Evolutionary conservation across 2,888 invertebrate species (phyloP).

Genomic region (Ophioninae sp.): DNA sequence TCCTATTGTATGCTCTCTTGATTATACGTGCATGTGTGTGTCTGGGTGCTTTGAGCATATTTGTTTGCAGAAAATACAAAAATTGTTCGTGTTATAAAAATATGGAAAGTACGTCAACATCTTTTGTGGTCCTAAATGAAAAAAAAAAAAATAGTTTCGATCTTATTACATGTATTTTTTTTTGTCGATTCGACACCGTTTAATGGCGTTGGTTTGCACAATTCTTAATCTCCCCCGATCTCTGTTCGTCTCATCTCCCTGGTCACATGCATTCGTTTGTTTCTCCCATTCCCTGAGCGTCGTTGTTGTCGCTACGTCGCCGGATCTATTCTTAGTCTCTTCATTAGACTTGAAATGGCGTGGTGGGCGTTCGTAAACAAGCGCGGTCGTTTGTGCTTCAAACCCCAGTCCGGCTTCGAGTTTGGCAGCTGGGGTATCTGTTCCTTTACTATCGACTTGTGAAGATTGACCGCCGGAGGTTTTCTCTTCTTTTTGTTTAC

Average conservation of each 20-base stretch:
- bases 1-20: not conserved
- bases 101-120: constrained; percentile 7
- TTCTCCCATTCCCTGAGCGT: constrained; percentile 2
- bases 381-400: constrained; percentile 67
- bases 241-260: not conserved
- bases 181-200: constrained; percentile 27
- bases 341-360: constrained; percentile 64
- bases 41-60: not conserved
- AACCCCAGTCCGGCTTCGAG: constrained; percentile 71
- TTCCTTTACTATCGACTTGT: constrained; percentile 40
- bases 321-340: constrained; percentile 61
- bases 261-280: not conserved
- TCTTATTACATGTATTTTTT: constrained; percentile 34
- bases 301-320: constrained; percentile 36
- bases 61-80: constrained; percentile 4
- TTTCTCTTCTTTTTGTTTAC: constrained; percentile 60
- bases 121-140: not conserved
- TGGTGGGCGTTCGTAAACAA: constrained; percentile 66
- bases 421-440: constrained; percentile 64
- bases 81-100: constrained; percentile 27
- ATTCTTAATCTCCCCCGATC: constrained; percentile 3
- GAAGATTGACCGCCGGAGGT: constrained; percentile 11
- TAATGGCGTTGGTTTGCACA: constrained; percentile 15
- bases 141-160: not conserved
- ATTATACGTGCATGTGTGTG: not conserved